Base-by-base conservation (phyloP, 1,140 invertebrate species). In the Eubasilissa regina region DNA sequence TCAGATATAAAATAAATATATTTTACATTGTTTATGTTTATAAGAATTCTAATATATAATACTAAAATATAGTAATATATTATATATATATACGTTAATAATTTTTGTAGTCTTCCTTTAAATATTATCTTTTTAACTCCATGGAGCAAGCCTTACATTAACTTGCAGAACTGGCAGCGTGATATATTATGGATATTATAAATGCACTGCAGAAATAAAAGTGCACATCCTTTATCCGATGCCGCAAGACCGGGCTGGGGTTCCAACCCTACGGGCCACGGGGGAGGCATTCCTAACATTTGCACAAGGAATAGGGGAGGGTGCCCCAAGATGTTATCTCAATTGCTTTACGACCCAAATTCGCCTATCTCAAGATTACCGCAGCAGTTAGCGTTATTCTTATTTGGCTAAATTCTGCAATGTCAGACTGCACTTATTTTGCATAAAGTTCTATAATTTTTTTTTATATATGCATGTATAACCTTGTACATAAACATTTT, bases 131-230 rank as follows among this genome's bases (percentile, higher is more conserved):
- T 3, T 35, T 35, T 3, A 35, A 35, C 25, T 35, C 6, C 25
- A 3, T 6, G 25, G 25, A 35, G 25, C 6, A 35, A 3, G 6
- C 6, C 25, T 35, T 35, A 35, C 25, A 35, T 35, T 35, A 35
- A 35, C 25, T 35, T 35, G 25, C 48, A 51, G 1, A 15, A 51
- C 48, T 51, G 1, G 48, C n/a, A 51, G 1, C 25, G 25, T 35
- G 25, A 35, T 35, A 51, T 51, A 51, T 51, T 51, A 51, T 3
- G 11, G 48, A 15, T 15, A 43, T 64, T n/a, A 64, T 64, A 64
- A 25, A 64, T 64, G 19, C 60, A 64, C 60, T 25, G 60, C 60
- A 64, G 60, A 64, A 64, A 64, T 64, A 64, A 64, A 64, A 64
- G 60, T 64, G 60, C 35, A 64, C 60, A 64, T 64, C 60, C 60